A percentile compares a stretch with the other conserved stretches of the same genome.
phyloP scores from a whole-genome alignment of 2,797 vertebrate genomes.

The Galago senegalensis region DNA sequence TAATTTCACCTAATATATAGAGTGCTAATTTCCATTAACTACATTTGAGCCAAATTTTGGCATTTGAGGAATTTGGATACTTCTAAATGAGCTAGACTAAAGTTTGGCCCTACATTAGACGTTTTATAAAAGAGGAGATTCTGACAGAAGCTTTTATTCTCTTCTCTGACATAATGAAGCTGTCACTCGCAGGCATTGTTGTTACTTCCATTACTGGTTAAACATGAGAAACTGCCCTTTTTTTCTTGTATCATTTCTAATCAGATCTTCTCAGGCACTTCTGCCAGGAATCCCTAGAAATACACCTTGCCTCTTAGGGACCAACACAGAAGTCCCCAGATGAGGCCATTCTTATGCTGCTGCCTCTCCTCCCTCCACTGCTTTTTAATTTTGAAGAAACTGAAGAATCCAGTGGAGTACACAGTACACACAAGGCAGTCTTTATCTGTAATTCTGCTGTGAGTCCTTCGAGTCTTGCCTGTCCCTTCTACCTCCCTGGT shows the following conservation, averaged over 20 bases:
- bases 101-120: background rate
- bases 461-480: background rate
- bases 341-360: background rate
- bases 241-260: background rate
- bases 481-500: background rate
- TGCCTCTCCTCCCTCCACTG: accelerated
- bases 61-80: background rate
- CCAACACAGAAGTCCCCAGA: background rate
- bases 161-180: background rate
- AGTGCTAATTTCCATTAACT: background rate
- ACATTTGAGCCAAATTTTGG: background rate
- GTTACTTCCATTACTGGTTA: background rate
- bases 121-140: background rate
- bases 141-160: background rate
- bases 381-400: background rate
- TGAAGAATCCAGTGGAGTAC: background rate
- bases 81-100: background rate
- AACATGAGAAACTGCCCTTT: background rate
- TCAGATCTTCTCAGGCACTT: background rate
- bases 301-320: background rate
- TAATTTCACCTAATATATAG: background rate
- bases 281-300: background rate
- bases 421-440: background rate
- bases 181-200: background rate
- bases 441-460: background rate